Evolutionary conservation across 2,797 vertebrate genomes (phyloP).

Genomic region (Siniperca scherzeri): DNA sequence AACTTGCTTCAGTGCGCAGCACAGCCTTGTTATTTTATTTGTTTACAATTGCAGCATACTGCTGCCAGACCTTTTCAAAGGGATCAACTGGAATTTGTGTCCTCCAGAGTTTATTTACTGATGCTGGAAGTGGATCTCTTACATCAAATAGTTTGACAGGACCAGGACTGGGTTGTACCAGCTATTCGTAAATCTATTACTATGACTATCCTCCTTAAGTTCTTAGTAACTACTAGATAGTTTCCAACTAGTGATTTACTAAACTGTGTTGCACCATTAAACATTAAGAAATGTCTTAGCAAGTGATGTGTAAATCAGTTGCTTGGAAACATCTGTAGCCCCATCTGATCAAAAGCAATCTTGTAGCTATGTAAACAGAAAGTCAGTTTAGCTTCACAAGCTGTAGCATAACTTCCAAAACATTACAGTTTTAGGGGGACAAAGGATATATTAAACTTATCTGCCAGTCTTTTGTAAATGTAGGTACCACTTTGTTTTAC

Average conservation of each 20-base stretch:
- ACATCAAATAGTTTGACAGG: constrained; percentile 16
- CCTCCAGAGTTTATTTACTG: constrained; percentile 59
- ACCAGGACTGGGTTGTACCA: neutral
- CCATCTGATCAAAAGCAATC: constrained; percentile 14
- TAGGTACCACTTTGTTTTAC: neutral
- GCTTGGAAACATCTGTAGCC: constrained; percentile 30
- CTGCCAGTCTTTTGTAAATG: constrained; percentile 2
- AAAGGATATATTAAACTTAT: constrained; percentile 5
- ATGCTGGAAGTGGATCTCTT: constrained; percentile 44
- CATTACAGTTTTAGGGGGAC: neutral
- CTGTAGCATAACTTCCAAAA: constrained; percentile 8
- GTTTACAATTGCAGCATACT: constrained; percentile 47
- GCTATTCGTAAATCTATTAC: constrained; percentile 12
- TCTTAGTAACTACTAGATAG: neutral
- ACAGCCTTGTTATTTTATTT: constrained; percentile 35
- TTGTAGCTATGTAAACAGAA: constrained; percentile 6
- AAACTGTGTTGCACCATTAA: neutral
- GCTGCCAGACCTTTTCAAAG: constrained; percentile 42
- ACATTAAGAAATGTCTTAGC: constrained; percentile 8
- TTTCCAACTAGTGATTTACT: neutral
- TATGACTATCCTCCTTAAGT: neutral
- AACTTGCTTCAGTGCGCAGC: constrained; percentile 44
- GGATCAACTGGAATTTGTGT: constrained; percentile 49
- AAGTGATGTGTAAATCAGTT: constrained; percentile 22
- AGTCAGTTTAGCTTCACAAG: constrained; percentile 3